Evolutionary conservation across 2,888 invertebrate species (phyloP).

Genomic region (Lasioglossum figueresi): DNA sequence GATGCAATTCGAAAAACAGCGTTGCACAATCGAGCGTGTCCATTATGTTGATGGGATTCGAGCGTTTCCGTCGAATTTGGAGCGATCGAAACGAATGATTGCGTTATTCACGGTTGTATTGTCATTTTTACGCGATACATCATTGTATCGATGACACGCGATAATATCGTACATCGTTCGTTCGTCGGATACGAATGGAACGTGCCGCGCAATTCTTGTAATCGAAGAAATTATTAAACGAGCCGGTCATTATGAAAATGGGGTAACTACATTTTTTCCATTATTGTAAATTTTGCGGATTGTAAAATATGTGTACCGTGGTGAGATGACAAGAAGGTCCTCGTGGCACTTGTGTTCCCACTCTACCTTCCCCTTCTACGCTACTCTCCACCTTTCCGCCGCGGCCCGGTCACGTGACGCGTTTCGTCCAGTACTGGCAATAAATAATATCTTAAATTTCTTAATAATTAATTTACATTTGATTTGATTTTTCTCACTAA

Average conservation of each 20-base stretch:
- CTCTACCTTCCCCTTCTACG: no score
- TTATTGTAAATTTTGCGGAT: neutral
- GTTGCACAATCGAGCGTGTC: slow-evolving; percentile 31
- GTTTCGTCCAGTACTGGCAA: no score
- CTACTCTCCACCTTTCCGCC: no score
- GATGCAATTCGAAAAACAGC: slow-evolving; percentile 10
- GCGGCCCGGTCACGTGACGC: no score
- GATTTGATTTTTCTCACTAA: no score
- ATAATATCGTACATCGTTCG: neutral
- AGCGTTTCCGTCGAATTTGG: slow-evolving; percentile 10
- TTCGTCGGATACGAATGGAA: neutral
- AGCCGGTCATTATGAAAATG: neutral
- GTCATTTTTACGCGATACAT: neutral
- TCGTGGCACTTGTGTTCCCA: no score
- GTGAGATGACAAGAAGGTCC: no score
- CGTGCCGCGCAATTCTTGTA: neutral
- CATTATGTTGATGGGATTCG: neutral
- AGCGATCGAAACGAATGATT: neutral
- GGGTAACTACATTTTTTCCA: neutral
- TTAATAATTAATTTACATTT: no score
- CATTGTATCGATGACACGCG: neutral
- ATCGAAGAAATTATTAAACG: neutral
- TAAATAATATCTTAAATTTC: no score
- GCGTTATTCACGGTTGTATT: neutral
- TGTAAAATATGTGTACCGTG: no score